A percentile compares a stretch with the other conserved stretches of the same genome.
Conservation (phyloP, 2,888 invertebrate genomes). For the Morpho helenor region DNA sequence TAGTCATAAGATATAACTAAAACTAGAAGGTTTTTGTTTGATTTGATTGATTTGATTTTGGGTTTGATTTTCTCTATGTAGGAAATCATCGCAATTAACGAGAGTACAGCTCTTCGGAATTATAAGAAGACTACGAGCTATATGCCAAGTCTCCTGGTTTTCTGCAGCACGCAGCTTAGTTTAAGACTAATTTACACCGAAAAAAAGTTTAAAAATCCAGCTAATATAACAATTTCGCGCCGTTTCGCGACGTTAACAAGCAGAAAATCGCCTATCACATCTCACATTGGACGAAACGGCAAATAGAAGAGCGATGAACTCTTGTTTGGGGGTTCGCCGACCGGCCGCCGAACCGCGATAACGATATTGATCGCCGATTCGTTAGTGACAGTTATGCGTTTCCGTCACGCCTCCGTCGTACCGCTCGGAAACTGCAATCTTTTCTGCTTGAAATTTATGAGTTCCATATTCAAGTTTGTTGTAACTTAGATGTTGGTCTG, state of each 20-base stretch:
- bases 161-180: no score
- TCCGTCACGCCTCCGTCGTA: conserved; percentile 17
- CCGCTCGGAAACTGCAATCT: conserved; percentile 3
- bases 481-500: not conserved
- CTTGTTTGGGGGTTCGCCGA: conserved; percentile 41
- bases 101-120: no score
- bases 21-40: no score
- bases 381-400: conserved; percentile 24
- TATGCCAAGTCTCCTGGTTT: no score
- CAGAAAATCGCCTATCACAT: conserved; percentile 12
- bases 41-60: no score
- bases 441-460: not conserved
- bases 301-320: conserved; percentile 38
- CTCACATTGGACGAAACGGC: conserved; percentile 6
- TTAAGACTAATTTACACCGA: no score
- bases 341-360: conserved; percentile 38
- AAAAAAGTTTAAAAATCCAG: not conserved
- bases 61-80: no score
- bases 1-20: no score
- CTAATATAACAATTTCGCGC: not conserved
- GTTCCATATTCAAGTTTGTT: conserved; percentile 7
- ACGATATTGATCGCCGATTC: conserved; percentile 35
- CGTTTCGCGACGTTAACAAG: not conserved
- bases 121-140: no score
- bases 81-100: no score